Evolutionary conservation across 2,113 vertebrate genomes (phyloP).

Genomic region (Haliaeetus leucogaster): DNA sequence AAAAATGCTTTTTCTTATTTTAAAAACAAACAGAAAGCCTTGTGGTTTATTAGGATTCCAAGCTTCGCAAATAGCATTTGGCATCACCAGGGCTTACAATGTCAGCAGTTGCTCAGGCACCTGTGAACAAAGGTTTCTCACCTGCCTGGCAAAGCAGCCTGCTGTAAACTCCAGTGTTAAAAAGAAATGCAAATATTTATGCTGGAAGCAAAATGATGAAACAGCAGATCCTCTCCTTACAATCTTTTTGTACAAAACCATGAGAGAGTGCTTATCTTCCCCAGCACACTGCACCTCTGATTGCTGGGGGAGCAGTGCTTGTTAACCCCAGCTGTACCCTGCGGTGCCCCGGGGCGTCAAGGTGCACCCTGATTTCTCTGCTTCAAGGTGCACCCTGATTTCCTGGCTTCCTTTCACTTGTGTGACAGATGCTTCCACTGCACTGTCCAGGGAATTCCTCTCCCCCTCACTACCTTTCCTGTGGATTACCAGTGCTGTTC

Average conservation of each 20-base stretch:
- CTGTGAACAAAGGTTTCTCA: not conserved
- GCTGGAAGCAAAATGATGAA: not conserved
- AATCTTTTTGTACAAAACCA: not conserved
- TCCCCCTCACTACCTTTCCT: not conserved
- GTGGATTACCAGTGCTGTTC: not conserved
- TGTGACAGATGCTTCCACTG: not conserved
- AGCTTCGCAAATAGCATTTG: not conserved
- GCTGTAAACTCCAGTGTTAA: not conserved
- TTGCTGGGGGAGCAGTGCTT: not conserved
- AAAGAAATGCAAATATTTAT: not conserved
- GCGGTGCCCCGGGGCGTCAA: not conserved
- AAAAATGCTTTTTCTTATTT: not conserved
- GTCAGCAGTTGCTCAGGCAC: not conserved
- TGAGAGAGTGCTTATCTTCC: not conserved
- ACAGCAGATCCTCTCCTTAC: not conserved
- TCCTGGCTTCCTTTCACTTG: not conserved
- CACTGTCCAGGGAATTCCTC: not conserved
- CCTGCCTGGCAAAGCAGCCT: not conserved
- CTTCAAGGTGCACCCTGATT: not conserved
- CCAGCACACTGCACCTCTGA: not conserved
- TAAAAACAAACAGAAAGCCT: not conserved
- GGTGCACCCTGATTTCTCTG: not conserved
- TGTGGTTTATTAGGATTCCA: not conserved
- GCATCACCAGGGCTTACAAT: not conserved
- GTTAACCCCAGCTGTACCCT: fast-evolving